phyloP scores from a whole-genome alignment of 1,140 invertebrate species.

The Meloidogyne hapla region DNA sequence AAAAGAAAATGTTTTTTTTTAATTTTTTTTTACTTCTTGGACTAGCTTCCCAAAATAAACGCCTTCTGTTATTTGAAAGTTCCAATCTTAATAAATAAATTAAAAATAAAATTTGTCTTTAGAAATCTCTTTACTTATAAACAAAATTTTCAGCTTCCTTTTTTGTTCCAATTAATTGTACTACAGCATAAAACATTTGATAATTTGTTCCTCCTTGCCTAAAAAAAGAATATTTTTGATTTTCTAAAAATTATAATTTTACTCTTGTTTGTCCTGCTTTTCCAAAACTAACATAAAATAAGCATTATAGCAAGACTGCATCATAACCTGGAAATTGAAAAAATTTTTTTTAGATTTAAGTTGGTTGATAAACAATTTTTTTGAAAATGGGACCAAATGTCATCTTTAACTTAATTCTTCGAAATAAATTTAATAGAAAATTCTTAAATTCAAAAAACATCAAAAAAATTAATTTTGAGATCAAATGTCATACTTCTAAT shows the following conservation, averaged over 20 bases:
- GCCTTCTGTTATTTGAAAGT: slow-evolving; percentile 85
- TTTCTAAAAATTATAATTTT: background rate
- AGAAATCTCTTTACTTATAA: slow-evolving; percentile 72
- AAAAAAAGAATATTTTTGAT: background rate
- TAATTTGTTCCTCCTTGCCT: slow-evolving; percentile 81
- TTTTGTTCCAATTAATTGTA: slow-evolving; percentile 94
- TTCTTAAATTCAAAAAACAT: background rate
- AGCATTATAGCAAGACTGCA: slow-evolving; percentile 98
- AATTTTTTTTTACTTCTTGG: slow-evolving; percentile 71
- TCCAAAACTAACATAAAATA: slow-evolving; percentile 99
- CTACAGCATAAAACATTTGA: slow-evolving; percentile 98
- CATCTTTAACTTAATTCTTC: too few species aligned
- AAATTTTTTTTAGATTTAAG: background rate
- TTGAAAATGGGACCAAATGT: background rate
- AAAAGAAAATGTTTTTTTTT: background rate
- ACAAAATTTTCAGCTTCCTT: slow-evolving; percentile 99
- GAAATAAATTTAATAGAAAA: too few species aligned
- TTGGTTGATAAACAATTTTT: background rate
- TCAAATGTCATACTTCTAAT: background rate
- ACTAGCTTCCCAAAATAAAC: slow-evolving; percentile 97
- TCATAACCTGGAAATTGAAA: slow-evolving; percentile 72
- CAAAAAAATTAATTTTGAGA: background rate
- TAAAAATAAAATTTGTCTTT: too few species aligned
- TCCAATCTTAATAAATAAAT: slow-evolving; percentile 74
- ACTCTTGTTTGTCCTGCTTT: slow-evolving; percentile 76